Percentiles rank a stretch among this genome's conserved stretches.
Evolutionary conservation across 2,113 vertebrate genomes (phyloP).

Genomic region (Zingel zingel): DNA sequence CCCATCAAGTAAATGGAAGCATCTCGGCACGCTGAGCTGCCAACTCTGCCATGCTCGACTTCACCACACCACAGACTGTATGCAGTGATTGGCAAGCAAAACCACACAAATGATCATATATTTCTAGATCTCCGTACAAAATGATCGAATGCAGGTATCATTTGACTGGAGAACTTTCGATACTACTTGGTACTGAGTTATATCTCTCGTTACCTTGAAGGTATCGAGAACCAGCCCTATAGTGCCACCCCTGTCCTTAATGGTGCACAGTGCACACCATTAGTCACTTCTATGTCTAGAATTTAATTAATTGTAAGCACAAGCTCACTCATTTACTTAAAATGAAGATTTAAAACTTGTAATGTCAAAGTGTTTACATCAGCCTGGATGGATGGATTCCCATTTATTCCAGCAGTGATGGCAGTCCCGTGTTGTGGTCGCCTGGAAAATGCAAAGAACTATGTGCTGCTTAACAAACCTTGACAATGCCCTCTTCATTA

Average conservation of each 20-base stretch:
- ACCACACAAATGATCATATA: too few species aligned
- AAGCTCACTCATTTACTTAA: not conserved
- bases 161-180: too few species aligned
- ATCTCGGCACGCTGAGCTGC: too few species aligned
- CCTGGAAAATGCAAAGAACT: constrained; percentile 51
- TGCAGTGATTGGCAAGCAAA: too few species aligned
- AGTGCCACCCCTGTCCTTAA: not conserved
- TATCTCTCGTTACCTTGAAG: too few species aligned
- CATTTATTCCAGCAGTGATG: not conserved
- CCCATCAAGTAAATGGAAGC: too few species aligned
- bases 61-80: too few species aligned
- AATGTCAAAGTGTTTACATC: constrained; percentile 12
- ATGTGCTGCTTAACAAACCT: constrained; percentile 17
- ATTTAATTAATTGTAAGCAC: not conserved
- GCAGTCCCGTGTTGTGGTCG: not conserved
- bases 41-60: too few species aligned
- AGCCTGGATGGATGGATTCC: not conserved
- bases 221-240: too few species aligned
- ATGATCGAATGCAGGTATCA: too few species aligned
- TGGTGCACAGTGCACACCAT: not conserved
- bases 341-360: not conserved
- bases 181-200: too few species aligned
- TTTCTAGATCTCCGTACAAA: too few species aligned
- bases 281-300: not conserved
- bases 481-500: constrained; percentile 65